Conservation (phyloP, 1,140 invertebrate species). For the Polypedilum vanderplanki region DNA sequence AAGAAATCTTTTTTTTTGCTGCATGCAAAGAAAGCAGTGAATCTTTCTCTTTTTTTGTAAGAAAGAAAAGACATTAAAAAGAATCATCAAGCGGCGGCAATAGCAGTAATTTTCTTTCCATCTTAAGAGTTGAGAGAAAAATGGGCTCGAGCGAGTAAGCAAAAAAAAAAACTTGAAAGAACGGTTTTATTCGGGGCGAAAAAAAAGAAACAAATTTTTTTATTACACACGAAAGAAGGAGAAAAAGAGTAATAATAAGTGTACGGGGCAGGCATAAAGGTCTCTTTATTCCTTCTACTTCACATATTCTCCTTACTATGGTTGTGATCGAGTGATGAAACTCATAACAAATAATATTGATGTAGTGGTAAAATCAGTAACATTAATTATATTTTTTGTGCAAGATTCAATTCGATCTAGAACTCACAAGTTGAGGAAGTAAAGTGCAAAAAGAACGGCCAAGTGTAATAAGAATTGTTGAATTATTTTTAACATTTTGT, state of each 20-base stretch:
- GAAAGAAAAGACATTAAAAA: neutral
- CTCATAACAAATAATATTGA: conserved; percentile 4
- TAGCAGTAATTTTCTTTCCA: neutral
- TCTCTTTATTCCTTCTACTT: neutral
- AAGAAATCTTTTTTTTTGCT: neutral
- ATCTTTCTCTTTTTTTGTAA: too few species aligned
- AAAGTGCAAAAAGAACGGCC: neutral
- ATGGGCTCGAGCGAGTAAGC: neutral
- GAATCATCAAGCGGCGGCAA: neutral
- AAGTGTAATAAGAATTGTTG: neutral
- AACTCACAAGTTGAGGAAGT: neutral
- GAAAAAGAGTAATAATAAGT: neutral
- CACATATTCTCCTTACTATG: neutral
- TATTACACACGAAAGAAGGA: conserved; percentile 16
- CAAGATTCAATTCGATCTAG: neutral
- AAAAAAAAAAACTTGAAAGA: conserved; percentile 26
- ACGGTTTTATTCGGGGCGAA: conserved; percentile 23
- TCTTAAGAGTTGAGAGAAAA: neutral
- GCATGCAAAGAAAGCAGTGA: neutral
- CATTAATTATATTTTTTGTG: neutral
- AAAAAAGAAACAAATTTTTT: conserved; percentile 23
- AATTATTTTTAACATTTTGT: neutral
- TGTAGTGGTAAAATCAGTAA: neutral
- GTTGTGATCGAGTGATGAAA: neutral
- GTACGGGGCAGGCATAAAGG: conserved; percentile 17